Conservation (phyloP, 2,888 invertebrate genomes). For the Prosapia bicincta region DNA sequence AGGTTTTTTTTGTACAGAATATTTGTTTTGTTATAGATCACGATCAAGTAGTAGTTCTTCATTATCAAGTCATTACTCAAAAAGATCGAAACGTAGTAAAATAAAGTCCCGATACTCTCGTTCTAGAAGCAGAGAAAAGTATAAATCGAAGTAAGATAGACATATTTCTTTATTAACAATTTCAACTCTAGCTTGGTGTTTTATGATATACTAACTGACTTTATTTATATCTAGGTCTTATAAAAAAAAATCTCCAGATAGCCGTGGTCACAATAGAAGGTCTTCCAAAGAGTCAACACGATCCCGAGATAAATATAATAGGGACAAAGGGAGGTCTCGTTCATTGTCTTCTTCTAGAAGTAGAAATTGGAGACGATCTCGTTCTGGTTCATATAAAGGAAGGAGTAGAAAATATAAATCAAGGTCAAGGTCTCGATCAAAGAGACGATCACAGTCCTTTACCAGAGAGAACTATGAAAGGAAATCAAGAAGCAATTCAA, state of each 20-base stretch:
- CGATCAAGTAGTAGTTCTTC: not conserved
- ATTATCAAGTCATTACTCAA: not conserved
- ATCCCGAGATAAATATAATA: not conserved
- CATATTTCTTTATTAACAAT: not conserved
- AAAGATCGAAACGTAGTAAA: not conserved
- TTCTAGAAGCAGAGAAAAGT: not conserved
- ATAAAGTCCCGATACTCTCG: not conserved
- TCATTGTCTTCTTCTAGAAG: not conserved
- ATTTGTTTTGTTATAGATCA: not conserved
- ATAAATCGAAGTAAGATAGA: not conserved
- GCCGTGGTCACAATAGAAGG: not conserved
- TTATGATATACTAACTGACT: not conserved
- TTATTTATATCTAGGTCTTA: not conserved
- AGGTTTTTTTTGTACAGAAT: not conserved
- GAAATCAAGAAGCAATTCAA: not conserved
- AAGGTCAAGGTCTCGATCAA: not conserved
- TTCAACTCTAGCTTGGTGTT: not conserved
- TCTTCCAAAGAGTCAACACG: not conserved
- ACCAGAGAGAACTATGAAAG: not conserved
- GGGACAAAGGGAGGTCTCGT: not conserved
- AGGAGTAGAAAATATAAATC: not conserved
- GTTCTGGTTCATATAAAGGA: not conserved
- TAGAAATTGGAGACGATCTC: not conserved
- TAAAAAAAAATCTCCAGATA: not conserved
- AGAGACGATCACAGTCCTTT: not conserved